A percentile compares a stretch with the other conserved stretches of the same genome.
Conservation (phyloP, 2,888 invertebrate species). For the Drosophila lacicola region DNA sequence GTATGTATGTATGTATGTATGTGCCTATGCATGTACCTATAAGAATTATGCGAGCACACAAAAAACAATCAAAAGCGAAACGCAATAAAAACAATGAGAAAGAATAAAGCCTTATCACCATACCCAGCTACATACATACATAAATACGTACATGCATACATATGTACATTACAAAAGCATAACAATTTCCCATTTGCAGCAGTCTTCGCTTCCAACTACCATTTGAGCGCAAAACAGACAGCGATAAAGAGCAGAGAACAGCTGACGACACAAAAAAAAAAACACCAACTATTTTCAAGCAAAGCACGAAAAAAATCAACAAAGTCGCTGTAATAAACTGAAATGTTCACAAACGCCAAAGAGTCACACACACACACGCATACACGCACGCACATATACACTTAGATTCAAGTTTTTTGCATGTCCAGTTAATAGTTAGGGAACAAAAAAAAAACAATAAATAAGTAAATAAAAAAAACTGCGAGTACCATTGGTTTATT, state of each 20-base stretch:
- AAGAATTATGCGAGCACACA: slow-evolving; percentile 48
- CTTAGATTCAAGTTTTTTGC: slow-evolving; percentile 13
- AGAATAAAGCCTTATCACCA: slow-evolving; percentile 41
- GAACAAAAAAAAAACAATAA: slow-evolving; percentile 1
- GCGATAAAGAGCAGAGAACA: slow-evolving; percentile 57
- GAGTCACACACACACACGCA: slow-evolving; percentile 10
- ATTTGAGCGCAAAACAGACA: slow-evolving; percentile 42
- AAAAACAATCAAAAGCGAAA: slow-evolving; percentile 49
- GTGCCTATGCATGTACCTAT: slow-evolving; percentile 14
- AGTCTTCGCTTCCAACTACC: slow-evolving; percentile 21
- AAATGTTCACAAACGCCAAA: slow-evolving; percentile 31
- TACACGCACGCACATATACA: slow-evolving; percentile 5
- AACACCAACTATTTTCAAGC: slow-evolving; percentile 14
- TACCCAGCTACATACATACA: background rate
- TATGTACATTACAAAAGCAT: slow-evolving; percentile 10
- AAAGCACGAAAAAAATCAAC: slow-evolving; percentile 21
- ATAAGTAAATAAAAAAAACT: slow-evolving; percentile 16
- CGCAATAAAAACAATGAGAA: slow-evolving; percentile 50
- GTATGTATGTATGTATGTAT: background rate
- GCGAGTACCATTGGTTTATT: slow-evolving; percentile 72
- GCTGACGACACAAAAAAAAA: slow-evolving; percentile 56
- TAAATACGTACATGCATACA: background rate
- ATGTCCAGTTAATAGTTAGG: slow-evolving; percentile 11
- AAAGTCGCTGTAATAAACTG: slow-evolving; percentile 28
- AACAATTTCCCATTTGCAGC: slow-evolving; percentile 41